Evolutionary conservation across 2,113 vertebrate genomes (phyloP), one percentile per base, ranked within the genome.

Genomic region (Xiphophorus hellerii): DNA sequence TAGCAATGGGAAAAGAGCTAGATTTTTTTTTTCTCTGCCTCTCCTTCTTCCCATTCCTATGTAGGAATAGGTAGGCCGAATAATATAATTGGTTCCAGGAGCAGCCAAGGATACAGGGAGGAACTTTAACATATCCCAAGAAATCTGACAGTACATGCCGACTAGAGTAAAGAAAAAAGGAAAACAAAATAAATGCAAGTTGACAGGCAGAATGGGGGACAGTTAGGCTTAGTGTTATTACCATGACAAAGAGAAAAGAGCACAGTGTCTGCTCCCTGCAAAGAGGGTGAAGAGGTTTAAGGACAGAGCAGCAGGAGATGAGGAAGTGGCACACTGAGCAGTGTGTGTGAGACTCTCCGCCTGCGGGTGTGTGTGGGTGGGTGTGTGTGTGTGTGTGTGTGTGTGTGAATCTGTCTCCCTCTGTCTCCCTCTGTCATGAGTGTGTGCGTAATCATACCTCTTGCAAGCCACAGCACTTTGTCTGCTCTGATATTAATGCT

Each of bases 191-290:
- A 92, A 94, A 94, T 90, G 93, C 86, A 89, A 94, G 91, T 87
- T 93, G 94, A 94, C 94, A 94, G 93, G 89, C 91, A 90, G 93
- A 93, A 91, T 93, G 85, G 92, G 90, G 91, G 91, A 92, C 91
- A 93, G 91, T 93, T 92, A 92, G 92, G 93, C 92, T 94, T 92
- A 92, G 89, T 81, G 82, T 91, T 93, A 94, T 94, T 94, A 93
- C 89, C 94, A 93, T 92, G 90, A 94, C 91, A 94, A 94, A 93
- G 90, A 92, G 91, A 89, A 92, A 90, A 88, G 85, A 89, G 90
- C 70, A 62, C 81, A 86, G 90, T 81, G 87, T 92, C 88, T 88
- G 67, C 92, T 90, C 92, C 90, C 91, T 84, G 88, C 87, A 78
- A 87, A 88, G 90, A 89, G 90, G 88, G 84, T 84, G 91, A 87